These are phyloP conservation scores for Patella vulgata DNA, from an alignment of 1,140 invertebrate species.

Conservation along the genomic window DNA sequence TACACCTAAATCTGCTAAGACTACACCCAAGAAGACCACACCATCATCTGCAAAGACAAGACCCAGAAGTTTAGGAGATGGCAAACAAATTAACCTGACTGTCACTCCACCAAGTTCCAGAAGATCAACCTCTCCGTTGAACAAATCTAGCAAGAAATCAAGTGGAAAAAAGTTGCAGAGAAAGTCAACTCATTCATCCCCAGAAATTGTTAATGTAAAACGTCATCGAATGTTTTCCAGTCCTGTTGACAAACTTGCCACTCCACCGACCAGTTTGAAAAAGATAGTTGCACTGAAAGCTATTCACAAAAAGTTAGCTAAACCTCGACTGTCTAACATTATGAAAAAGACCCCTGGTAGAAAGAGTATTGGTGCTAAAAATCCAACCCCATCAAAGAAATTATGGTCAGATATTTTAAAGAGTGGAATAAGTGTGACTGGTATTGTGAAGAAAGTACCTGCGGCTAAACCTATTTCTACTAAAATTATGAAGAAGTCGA, in stretches of 20 bases:
- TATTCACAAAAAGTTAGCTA: constrained; percentile 50
- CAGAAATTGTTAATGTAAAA: too few species aligned
- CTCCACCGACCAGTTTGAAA: constrained; percentile 43
- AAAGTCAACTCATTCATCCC: too few species aligned
- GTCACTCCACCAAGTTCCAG: too few species aligned
- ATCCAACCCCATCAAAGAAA: constrained; percentile 29
- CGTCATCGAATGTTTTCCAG: constrained; percentile 12
- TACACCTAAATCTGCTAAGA: constrained; percentile 9
- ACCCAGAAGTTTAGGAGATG: not conserved
- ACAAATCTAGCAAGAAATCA: too few species aligned
- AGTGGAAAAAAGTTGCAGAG: too few species aligned
- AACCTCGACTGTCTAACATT: constrained; percentile 42
- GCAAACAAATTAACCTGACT: not conserved
- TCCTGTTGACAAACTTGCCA: constrained; percentile 35
- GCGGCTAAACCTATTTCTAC: constrained; percentile 10
- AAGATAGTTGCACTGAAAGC: constrained; percentile 55
- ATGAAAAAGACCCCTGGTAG: not conserved
- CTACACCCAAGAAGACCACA: constrained; percentile 2
- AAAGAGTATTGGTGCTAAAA: constrained; percentile 1
- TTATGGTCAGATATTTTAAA: constrained; percentile 57
- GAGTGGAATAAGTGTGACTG: constrained; percentile 28
- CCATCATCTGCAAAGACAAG: constrained; percentile 12
- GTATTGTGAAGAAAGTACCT: constrained; percentile 13
- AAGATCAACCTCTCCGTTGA: too few species aligned
- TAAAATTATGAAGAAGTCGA: constrained; percentile 16